Percentiles rank a stretch among this genome's conserved stretches.
phyloP scores from a whole-genome alignment of 1,140 invertebrate genomes.

The Apis laboriosa region DNA sequence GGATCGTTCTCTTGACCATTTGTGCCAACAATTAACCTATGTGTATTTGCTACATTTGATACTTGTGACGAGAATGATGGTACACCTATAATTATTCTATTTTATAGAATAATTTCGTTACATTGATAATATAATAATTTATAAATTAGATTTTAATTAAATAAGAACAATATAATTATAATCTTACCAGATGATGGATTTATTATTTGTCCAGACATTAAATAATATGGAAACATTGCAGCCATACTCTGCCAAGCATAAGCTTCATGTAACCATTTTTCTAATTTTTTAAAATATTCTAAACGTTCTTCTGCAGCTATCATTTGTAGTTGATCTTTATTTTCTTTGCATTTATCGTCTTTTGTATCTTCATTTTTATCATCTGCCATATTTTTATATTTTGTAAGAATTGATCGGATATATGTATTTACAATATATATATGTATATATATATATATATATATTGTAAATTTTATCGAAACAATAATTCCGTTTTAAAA shows the following conservation, averaged over 20 bases:
- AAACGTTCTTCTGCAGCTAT: conserved; percentile 67
- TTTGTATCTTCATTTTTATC: conserved; percentile 48
- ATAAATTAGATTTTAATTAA: not conserved
- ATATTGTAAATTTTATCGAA: not conserved
- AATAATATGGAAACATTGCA: conserved; percentile 79
- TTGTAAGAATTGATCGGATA: not conserved
- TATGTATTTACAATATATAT: too few relatives aligned
- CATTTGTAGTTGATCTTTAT: conserved; percentile 17
- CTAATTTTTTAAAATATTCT: conserved; percentile 80
- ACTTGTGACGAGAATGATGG: conserved; percentile 52
- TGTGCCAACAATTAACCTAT: conserved; percentile 43
- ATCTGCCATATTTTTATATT: conserved; percentile 57
- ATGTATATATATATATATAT: not conserved
- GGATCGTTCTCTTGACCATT: conserved; percentile 60
- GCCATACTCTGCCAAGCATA: conserved; percentile 81
- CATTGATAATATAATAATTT: not conserved
- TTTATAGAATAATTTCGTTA: conserved; percentile 47
- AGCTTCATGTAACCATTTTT: conserved; percentile 81
- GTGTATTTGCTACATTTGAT: conserved; percentile 57
- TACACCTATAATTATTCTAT: conserved; percentile 62
- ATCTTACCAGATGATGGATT: conserved; percentile 70
- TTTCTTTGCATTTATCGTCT: conserved; percentile 20
- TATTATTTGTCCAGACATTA: conserved; percentile 77
- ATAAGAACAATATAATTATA: not conserved
- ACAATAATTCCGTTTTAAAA: not conserved